Evolutionary conservation across 2,888 invertebrate species (phyloP), one percentile per base, ranked within the genome.

Genomic region (Ectobius pallidus): DNA sequence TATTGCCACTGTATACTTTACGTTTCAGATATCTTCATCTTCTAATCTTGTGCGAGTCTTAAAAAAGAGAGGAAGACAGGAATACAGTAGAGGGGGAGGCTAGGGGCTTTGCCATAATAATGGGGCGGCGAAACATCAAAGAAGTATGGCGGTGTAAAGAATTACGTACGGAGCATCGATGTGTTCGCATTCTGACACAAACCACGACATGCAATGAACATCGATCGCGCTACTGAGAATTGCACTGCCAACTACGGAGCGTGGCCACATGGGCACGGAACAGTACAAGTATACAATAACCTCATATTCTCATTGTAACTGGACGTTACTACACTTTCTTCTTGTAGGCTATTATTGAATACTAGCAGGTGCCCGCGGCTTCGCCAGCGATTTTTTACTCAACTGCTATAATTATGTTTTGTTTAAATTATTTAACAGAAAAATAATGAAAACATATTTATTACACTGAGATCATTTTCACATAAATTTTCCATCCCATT

Each of bases 41-140:
- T n/a, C 58, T 69, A 69, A 69, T 69, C 69, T 69, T 58, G 58
- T 22, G 25, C 22, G 1, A 65, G 34, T 22, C 58, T 25, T 14
- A 30, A 34, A 58, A 52, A 52, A 52, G 52, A 32, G n/a, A 58
- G 30, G 32, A 32, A 2, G 58, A 30, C 14, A n/a, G 58, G 27
- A 16, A 30, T 25, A 30, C n/a, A n/a, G 58, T 58, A n/a, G n/a
- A n/a, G n/a, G n/a, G n/a, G n/a, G n/a, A 22, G 27, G n/a, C 58
- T n/a, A 30, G 32, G 30, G 58, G 58, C 62, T 62, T 62, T 71
- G n/a, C 49, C 65, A 65, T 71, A 71, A 71, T 71, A 71, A 71
- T 52, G 71, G 71, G 71, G 71, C 71, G 71, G 71, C 25, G 25
- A 27, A 65, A 71, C 71, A 71, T 71, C 71, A 71, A 71, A 71